Evolutionary conservation across 2,888 invertebrate species (phyloP).

Genomic region (Coelogynopora nodosa): DNA sequence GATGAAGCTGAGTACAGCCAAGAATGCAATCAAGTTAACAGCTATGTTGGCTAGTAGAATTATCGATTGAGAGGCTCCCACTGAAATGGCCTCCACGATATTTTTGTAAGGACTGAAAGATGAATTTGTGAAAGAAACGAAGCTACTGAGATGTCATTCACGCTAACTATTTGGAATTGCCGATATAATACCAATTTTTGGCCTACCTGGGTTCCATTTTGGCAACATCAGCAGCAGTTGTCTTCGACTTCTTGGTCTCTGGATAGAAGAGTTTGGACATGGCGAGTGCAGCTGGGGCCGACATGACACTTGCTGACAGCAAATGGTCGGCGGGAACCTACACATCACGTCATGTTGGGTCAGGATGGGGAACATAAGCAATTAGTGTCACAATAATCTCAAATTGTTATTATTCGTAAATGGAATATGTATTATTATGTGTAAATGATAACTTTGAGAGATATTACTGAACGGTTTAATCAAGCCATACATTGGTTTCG

Average conservation of each 20-base stretch:
- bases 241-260: constrained; percentile 76
- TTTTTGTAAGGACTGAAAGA: constrained; percentile 73
- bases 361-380: too few species aligned
- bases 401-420: too few species aligned
- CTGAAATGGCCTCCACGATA: constrained; percentile 81
- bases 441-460: too few species aligned
- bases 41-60: constrained; percentile 78
- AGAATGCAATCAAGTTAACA: constrained; percentile 85
- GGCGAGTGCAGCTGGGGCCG: constrained; percentile 86
- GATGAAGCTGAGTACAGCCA: constrained; percentile 78
- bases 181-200: too few species aligned
- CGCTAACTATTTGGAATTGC: too few species aligned
- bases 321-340: constrained; percentile 72
- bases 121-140: too few species aligned
- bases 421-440: too few species aligned
- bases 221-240: constrained; percentile 72
- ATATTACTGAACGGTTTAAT: too few species aligned
- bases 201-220: constrained; percentile 64
- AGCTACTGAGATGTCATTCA: too few species aligned
- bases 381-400: too few species aligned
- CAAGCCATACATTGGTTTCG: too few species aligned
- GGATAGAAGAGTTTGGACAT: constrained; percentile 85
- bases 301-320: constrained; percentile 89
- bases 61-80: constrained; percentile 79
- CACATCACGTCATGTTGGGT: too few species aligned